Conservation (phyloP, 53 echinoderm and acorn worm species). For the Hippasteria phrygiana region DNA sequence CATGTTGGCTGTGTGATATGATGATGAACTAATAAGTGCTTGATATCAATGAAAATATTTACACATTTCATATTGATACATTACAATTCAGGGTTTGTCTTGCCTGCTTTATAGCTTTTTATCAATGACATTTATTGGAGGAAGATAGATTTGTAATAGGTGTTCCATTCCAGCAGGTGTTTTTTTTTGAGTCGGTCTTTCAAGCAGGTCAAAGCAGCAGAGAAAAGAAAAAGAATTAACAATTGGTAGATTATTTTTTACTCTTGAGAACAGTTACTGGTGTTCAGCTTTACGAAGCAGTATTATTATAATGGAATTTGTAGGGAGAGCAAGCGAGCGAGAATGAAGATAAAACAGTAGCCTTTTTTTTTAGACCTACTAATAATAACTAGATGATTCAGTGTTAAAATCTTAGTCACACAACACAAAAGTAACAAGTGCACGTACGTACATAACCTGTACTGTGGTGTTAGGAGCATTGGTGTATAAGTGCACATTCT, state of each 20-base stretch:
- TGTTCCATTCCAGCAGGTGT: slow-evolving; percentile 50
- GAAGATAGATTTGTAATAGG: slow-evolving; percentile 26
- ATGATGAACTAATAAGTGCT: slow-evolving; percentile 46
- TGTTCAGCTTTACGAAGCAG: slow-evolving; percentile 51
- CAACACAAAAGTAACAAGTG: background rate
- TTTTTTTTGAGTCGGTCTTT: slow-evolving; percentile 55
- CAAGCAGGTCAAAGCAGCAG: slow-evolving; percentile 45
- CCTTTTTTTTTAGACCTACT: slow-evolving; percentile 38
- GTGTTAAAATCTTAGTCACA: slow-evolving; percentile 41
- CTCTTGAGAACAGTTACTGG: slow-evolving; percentile 39
- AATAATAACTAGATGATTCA: background rate
- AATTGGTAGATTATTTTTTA: slow-evolving; percentile 50
- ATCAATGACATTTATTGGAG: slow-evolving; percentile 19
- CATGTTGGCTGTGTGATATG: slow-evolving; percentile 47
- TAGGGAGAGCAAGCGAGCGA: slow-evolving; percentile 1
- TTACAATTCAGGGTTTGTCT: slow-evolving; percentile 60
- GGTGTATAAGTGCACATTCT: slow-evolving; percentile 35
- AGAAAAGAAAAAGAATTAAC: slow-evolving; percentile 3
- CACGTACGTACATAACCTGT: no score
- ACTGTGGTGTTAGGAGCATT: slow-evolving; percentile 43
- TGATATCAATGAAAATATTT: slow-evolving; percentile 40
- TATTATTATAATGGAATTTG: slow-evolving; percentile 55
- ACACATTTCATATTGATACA: slow-evolving; percentile 47
- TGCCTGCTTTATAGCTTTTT: slow-evolving; percentile 63
- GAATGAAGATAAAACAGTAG: background rate